Evolutionary conservation across 2,888 invertebrate species (phyloP).

Genomic region (Lepeophtheirus nordmannii): DNA sequence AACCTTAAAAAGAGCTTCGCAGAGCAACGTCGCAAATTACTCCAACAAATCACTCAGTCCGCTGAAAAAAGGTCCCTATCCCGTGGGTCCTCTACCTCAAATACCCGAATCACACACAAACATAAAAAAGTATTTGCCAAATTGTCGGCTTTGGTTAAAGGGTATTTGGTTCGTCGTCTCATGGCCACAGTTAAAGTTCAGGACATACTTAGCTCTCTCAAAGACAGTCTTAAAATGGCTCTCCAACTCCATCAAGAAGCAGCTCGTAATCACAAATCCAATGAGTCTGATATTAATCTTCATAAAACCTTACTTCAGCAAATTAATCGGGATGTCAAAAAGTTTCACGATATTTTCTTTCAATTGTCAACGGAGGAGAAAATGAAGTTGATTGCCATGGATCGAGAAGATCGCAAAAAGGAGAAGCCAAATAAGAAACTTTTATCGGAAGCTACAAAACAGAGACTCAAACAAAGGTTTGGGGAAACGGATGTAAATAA

Average conservation of each 20-base stretch:
- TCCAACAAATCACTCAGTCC: too few species aligned
- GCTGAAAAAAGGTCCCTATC: too few species aligned
- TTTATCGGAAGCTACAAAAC: too few species aligned
- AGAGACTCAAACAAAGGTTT: too few species aligned
- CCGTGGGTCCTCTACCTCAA: too few species aligned
- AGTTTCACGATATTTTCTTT: constrained; percentile 13
- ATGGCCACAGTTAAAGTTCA: constrained; percentile 8
- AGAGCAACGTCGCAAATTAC: too few species aligned
- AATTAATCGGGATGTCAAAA: background rate
- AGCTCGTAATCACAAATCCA: background rate
- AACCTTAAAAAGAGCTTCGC: too few species aligned
- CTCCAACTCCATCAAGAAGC: constrained; percentile 15
- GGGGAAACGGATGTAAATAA: too few species aligned
- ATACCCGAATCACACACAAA: too few species aligned
- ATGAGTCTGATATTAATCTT: background rate
- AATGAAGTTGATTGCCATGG: background rate
- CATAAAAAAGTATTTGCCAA: background rate
- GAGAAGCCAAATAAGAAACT: background rate
- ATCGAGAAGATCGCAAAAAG: background rate
- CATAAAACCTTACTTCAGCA: constrained; percentile 5
- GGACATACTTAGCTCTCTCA: constrained; percentile 3
- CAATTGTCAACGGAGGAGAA: background rate
- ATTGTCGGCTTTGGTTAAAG: constrained; percentile 9
- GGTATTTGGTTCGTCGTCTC: background rate
- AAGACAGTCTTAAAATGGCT: constrained; percentile 19